A percentile compares a stretch with the other conserved stretches of the same genome.
Evolutionary conservation across 2,888 invertebrate species (phyloP).

Genomic region (Stenchaetothrips biformis): DNA sequence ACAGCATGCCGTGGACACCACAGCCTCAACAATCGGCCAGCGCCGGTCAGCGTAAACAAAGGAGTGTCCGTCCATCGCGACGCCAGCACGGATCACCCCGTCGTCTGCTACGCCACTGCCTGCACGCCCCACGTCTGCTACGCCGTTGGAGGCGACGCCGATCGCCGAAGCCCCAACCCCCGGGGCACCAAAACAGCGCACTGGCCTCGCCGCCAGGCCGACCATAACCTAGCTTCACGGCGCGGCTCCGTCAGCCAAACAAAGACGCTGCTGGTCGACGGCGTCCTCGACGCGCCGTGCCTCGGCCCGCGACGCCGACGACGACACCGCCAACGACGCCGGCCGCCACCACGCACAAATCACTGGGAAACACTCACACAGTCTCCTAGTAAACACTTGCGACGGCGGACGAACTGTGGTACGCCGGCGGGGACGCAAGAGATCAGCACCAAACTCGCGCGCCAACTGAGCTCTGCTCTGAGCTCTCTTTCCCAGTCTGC

Average conservation of each 20-base stretch:
- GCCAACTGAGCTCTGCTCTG: conserved; percentile 3
- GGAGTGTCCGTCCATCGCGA: background rate
- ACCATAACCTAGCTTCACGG: conserved; percentile 17
- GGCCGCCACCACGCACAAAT: background rate
- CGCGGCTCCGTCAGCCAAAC: background rate
- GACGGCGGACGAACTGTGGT: background rate
- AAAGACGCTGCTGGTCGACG: background rate
- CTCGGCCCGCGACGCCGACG: background rate
- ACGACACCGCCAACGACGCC: background rate
- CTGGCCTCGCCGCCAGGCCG: background rate
- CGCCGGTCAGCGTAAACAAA: background rate
- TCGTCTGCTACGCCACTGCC: background rate
- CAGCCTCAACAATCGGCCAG: background rate
- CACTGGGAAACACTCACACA: conserved; percentile 13
- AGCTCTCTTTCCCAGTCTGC: background rate
- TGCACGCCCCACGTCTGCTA: background rate
- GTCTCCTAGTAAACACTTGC: conserved; percentile 2
- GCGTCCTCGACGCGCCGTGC: background rate
- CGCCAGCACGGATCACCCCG: background rate
- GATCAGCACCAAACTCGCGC: conserved; percentile 22
- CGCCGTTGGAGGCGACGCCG: background rate
- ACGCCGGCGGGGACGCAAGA: background rate
- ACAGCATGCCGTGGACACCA: too few species aligned
- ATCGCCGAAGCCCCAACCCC: background rate
- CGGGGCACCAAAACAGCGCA: background rate